Percentiles rank a stretch among this genome's conserved stretches.
Conservation (phyloP, 2,113 vertebrate species). For the Corythaeola cristata region DNA sequence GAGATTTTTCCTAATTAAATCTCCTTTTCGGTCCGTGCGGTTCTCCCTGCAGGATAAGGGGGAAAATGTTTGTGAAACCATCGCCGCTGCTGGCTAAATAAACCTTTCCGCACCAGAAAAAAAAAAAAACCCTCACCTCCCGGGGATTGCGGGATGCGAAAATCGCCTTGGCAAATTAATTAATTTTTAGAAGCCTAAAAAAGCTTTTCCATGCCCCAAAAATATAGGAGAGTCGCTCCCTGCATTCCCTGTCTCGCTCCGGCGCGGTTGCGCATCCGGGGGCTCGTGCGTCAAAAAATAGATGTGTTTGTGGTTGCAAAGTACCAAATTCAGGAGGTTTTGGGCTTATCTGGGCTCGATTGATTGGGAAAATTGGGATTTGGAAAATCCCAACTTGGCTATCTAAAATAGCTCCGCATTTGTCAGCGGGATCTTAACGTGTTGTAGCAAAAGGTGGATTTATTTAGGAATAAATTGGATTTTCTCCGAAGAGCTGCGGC, state of each 20-base stretch:
- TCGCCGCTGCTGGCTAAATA: constrained; percentile 82
- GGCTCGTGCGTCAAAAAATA: fast-evolving
- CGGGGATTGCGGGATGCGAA: neutral
- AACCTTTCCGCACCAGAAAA: constrained; percentile 83
- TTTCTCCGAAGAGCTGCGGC: neutral
- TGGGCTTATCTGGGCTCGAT: neutral
- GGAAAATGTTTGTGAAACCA: constrained; percentile 81
- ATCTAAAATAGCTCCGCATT: neutral
- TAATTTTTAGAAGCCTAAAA: neutral
- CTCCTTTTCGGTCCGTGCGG: constrained; percentile 85
- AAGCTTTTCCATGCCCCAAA: neutral
- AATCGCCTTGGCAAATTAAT: constrained; percentile 41
- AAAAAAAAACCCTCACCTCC: neutral
- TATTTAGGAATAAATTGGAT: neutral
- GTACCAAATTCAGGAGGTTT: neutral
- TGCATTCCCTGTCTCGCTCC: too few relatives aligned
- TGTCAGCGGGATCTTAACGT: neutral
- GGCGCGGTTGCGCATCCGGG: fast-evolving
- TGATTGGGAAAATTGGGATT: neutral
- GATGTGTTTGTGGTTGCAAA: neutral
- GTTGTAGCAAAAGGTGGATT: neutral
- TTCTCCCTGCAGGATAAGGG: constrained; percentile 82
- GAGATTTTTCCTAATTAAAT: constrained; percentile 99
- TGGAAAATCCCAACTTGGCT: too few relatives aligned
- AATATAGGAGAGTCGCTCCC: neutral